phyloP scores from a whole-genome alignment of 2,888 invertebrate species.

The Rhaphigaster nebulosa region DNA sequence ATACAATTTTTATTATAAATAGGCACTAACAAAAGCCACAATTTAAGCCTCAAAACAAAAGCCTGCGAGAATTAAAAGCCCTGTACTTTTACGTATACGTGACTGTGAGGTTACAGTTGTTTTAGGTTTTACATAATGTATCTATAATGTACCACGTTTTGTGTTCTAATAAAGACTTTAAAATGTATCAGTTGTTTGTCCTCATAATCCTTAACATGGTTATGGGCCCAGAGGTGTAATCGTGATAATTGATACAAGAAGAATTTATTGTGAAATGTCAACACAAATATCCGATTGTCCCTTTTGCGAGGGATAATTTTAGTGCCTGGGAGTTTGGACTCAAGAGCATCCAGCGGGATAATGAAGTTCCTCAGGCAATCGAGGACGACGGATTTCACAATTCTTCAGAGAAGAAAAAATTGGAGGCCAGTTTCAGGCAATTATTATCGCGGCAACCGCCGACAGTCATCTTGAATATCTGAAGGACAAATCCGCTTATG shows the following conservation, averaged over 20 bases:
- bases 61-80: no score
- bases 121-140: no score
- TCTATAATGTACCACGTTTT: no score
- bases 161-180: no score
- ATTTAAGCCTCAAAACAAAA: no score
- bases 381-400: conserved; percentile 16
- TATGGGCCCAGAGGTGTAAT: conserved; percentile 43
- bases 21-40: no score
- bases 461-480: conserved; percentile 46
- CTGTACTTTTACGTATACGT: no score
- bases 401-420: conserved; percentile 36
- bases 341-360: conserved; percentile 45
- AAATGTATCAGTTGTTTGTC: no score
- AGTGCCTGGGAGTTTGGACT: conserved; percentile 10
- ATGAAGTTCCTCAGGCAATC: background rate
- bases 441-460: conserved; percentile 40
- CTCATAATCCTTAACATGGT: conserved; percentile 27
- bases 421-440: conserved; percentile 47
- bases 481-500: conserved; percentile 25
- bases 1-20: no score
- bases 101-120: no score
- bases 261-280: conserved; percentile 46
- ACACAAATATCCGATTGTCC: conserved; percentile 47
- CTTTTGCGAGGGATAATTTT: conserved; percentile 49
- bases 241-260: background rate